Conservation (phyloP, 2,113 vertebrate species). For the Hystrix cristata region DNA sequence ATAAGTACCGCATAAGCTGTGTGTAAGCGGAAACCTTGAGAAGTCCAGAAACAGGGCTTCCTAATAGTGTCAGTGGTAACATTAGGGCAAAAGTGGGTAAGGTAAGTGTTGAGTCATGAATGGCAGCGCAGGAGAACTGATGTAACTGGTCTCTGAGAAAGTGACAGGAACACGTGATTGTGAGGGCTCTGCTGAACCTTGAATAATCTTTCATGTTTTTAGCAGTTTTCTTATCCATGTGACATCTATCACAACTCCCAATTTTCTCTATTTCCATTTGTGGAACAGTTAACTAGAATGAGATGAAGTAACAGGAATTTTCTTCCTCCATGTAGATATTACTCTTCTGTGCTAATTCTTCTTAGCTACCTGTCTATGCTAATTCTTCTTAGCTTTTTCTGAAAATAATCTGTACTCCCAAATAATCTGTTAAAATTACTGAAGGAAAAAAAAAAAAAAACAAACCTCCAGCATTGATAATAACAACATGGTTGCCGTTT, state of each 20-base stretch:
- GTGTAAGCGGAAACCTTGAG: not conserved
- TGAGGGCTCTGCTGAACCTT: not conserved
- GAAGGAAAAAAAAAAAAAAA: not conserved
- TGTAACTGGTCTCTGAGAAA: not conserved
- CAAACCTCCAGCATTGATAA: not conserved
- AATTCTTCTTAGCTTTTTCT: not conserved
- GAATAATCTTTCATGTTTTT: not conserved
- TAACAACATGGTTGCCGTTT: not conserved
- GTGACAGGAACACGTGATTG: not conserved
- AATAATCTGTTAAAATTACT: not conserved
- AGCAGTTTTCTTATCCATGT: not conserved
- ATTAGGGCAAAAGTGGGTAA: not conserved
- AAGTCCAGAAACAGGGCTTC: not conserved
- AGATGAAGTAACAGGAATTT: not conserved
- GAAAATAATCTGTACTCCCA: not conserved
- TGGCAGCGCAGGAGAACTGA: not conserved
- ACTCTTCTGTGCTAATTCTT: too few species aligned
- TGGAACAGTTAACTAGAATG: not conserved
- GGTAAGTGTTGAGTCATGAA: not conserved
- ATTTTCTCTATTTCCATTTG: constrained; percentile 2
- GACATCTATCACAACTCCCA: not conserved
- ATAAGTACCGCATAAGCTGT: not conserved
- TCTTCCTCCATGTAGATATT: not conserved
- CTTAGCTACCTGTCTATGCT: too few species aligned
- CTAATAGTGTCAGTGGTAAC: not conserved